Conservation (phyloP, 2,888 invertebrate species). For the Drosophila stalkeri region DNA sequence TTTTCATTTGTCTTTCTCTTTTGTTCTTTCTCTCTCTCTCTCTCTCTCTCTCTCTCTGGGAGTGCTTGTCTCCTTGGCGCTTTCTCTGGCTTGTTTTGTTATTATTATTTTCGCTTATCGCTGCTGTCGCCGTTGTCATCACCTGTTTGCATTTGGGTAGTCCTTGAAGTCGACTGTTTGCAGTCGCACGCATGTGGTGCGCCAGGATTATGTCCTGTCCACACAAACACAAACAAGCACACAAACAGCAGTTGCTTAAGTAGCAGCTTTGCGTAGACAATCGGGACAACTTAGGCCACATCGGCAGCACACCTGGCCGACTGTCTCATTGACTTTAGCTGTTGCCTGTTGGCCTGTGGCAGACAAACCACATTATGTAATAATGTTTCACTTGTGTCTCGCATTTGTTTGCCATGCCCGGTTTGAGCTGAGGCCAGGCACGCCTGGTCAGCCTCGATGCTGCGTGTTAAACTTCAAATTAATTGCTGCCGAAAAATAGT, state of each 20-base stretch:
- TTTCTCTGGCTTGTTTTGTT: slow-evolving; percentile 57
- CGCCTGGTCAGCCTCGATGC: slow-evolving; percentile 21
- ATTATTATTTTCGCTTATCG: slow-evolving; percentile 75
- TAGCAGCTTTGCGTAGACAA: slow-evolving; percentile 44
- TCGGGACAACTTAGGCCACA: slow-evolving; percentile 10
- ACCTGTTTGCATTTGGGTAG: slow-evolving; percentile 82
- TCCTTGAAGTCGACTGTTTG: slow-evolving; percentile 79
- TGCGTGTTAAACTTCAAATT: slow-evolving; percentile 79
- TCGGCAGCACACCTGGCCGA: slow-evolving; percentile 13
- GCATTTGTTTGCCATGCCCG: slow-evolving; percentile 11
- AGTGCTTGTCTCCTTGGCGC: neutral
- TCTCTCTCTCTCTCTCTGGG: slow-evolving; percentile 18
- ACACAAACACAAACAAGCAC: slow-evolving; percentile 26
- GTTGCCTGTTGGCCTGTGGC: slow-evolving; percentile 20
- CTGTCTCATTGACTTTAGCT: slow-evolving; percentile 22
- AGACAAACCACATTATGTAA: slow-evolving; percentile 57
- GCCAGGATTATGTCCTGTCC: slow-evolving; percentile 52
- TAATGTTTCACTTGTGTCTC: slow-evolving; percentile 50
- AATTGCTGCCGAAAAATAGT: slow-evolving; percentile 77
- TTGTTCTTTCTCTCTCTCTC: neutral
- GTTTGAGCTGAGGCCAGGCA: neutral
- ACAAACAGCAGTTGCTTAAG: slow-evolving; percentile 41
- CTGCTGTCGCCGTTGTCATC: slow-evolving; percentile 70
- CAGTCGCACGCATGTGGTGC: slow-evolving; percentile 53
- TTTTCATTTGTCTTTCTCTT: neutral